phyloP scores from a whole-genome alignment of 1,140 invertebrate genomes.

The Cheumatopsyche charites region DNA sequence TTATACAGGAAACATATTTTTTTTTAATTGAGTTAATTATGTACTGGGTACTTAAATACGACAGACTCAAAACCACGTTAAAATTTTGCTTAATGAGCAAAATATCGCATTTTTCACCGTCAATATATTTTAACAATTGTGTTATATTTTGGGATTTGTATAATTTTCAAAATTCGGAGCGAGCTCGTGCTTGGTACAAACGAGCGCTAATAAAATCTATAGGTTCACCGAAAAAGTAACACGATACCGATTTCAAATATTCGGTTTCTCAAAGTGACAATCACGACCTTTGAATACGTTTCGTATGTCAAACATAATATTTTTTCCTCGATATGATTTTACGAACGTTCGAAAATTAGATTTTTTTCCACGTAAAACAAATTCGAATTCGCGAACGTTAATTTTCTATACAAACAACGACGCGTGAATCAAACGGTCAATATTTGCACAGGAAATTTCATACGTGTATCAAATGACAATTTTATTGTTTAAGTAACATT shows the following conservation, averaged over 20 bases:
- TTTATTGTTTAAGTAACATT: neutral
- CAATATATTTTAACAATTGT: too few relatives aligned
- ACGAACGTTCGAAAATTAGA: too few relatives aligned
- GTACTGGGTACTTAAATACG: too few relatives aligned
- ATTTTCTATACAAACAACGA: too few relatives aligned
- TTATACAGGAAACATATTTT: too few relatives aligned
- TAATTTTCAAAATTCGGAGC: neutral
- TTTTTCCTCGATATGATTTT: neutral
- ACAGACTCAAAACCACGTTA: too few relatives aligned
- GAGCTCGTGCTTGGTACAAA: neutral
- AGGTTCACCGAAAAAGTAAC: slow-evolving; percentile 14
- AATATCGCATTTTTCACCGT: too few relatives aligned
- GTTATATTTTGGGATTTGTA: neutral
- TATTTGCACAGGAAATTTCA: slow-evolving; percentile 16
- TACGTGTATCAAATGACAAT: slow-evolving; percentile 15
- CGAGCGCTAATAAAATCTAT: neutral
- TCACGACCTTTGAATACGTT: slow-evolving; percentile 9
- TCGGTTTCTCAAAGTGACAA: slow-evolving; percentile 29
- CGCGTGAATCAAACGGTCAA: neutral
- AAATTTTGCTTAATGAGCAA: too few relatives aligned
- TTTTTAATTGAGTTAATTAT: too few relatives aligned
- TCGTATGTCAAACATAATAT: neutral
- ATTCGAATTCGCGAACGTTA: too few relatives aligned
- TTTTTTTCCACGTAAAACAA: too few relatives aligned
- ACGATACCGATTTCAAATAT: slow-evolving; percentile 25